Conservation (phyloP, 2,888 invertebrate genomes). For the Physocephala rufipes region DNA sequence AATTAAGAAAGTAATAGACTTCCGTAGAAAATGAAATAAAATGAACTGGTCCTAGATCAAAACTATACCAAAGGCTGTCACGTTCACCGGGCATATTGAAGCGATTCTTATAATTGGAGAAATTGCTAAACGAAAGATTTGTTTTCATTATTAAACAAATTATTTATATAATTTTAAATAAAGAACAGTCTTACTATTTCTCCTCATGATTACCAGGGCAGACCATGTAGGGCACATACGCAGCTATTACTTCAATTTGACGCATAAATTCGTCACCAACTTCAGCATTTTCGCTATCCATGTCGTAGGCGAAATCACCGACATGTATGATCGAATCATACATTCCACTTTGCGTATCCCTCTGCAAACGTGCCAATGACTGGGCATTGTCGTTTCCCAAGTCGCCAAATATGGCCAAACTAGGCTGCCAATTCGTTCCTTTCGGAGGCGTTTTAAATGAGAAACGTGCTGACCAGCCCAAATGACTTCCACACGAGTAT, state of each 20-base stretch:
- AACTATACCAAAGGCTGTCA: constrained; percentile 84
- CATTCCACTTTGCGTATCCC: constrained; percentile 80
- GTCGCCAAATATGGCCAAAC: constrained; percentile 90
- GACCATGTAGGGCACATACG: constrained; percentile 91
- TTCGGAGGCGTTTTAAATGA: constrained; percentile 78
- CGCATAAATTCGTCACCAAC: constrained; percentile 95
- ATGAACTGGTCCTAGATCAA: constrained; percentile 88
- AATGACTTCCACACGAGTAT: constrained; percentile 82
- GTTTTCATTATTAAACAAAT: too few species aligned
- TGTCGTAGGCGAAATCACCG: constrained; percentile 95
- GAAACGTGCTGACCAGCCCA: constrained; percentile 85
- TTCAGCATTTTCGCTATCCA: constrained; percentile 81
- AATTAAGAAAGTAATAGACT: constrained; percentile 91
- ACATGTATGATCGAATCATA: constrained; percentile 92
- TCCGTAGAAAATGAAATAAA: constrained; percentile 94
- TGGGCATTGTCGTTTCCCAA: constrained; percentile 92
- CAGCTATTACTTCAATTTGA: constrained; percentile 89
- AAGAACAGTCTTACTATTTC: constrained; percentile 71
- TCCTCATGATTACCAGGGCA: constrained; percentile 93
- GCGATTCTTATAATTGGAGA: constrained; percentile 90
- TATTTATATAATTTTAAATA: constrained; percentile 8
- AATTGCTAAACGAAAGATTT: constrained; percentile 90
- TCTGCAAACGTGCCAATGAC: constrained; percentile 83
- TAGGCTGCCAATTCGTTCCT: constrained; percentile 78
- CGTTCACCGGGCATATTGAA: constrained; percentile 88